Evolutionary conservation across 2,888 invertebrate species (phyloP), one percentile per base, ranked within the genome.

Genomic region (Hoplodrina blanda): DNA sequence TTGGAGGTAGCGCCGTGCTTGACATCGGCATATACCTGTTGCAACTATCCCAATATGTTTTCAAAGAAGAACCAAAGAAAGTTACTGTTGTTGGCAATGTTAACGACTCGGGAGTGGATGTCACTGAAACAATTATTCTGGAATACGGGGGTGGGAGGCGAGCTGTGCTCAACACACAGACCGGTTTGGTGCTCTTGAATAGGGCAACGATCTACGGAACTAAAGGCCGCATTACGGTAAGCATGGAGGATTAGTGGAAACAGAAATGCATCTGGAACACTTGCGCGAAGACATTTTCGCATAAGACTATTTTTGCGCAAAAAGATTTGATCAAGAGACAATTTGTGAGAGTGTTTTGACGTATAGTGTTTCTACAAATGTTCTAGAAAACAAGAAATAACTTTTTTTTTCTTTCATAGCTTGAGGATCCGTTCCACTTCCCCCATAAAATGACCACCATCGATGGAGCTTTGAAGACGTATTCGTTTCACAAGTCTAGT

Each of bases 21-120:
- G 98, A 98, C 88, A 90, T 98, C 56, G 98, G 98, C 0, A 95
- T 98, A n/a, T 99, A 98, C 88, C 91, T 96, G 0, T 94, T 98
- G 17, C 98, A 98, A 87, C 96, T 98, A 49, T 96, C 97, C 0
- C 97, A 97, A 85, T 97, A 97, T 87, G 96, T 97, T 5, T 98
- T 97, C 90, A 96, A 96, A 85, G 97, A 97, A 2, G 97, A 97
- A 73, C 99, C 99, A 0, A 91, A 92, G 41, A 96, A 96, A 76
- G 96, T 99, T 49, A 96, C 96, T 33, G 97, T 97, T 0, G 91
- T 95, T 6, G 99, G 98, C 1, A 96, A 96, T 64, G 85, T 98
- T 52, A 98, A 98, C 86, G 90, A 95, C 0, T 96, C 97, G 0
- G 98, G 98, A 0, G 97, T 98, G 2, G 99, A 99, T 89, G 90